phyloP scores from a whole-genome alignment of 2,888 invertebrate species.

The Caenorhabditis virilis region DNA sequence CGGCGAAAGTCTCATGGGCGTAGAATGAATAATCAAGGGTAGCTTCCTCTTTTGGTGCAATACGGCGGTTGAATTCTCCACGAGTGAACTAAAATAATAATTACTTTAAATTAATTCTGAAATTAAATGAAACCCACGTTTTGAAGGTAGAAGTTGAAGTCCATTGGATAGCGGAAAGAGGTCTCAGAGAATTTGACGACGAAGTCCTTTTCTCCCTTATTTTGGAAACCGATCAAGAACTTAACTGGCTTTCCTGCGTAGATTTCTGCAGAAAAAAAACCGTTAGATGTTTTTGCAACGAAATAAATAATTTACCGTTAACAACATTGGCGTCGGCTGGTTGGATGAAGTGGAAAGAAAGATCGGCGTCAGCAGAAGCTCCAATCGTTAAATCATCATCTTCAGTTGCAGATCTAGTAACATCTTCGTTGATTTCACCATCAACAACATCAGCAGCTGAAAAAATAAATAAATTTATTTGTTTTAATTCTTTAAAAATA shows the following conservation, averaged over 20 bases:
- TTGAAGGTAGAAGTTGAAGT: conserved; percentile 95
- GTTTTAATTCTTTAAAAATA: not conserved
- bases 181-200: conserved; percentile 90
- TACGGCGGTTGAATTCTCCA: conserved; percentile 83
- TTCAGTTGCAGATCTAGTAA: conserved; percentile 57
- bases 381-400: conserved; percentile 70
- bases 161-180: conserved; percentile 97
- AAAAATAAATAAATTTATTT: conserved; percentile 3
- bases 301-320: conserved; percentile 71
- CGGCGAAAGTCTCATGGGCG: conserved; percentile 93
- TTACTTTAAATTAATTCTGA: not conserved
- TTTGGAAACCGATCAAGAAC: conserved; percentile 92
- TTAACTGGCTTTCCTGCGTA: conserved; percentile 90
- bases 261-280: conserved; percentile 76
- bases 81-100: conserved; percentile 79
- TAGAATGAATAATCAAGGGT: conserved; percentile 92
- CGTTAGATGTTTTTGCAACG: not conserved
- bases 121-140: conserved; percentile 74
- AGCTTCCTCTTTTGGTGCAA: conserved; percentile 88
- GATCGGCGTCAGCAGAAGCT: conserved; percentile 88
- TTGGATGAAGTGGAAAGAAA: conserved; percentile 81
- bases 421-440: conserved; percentile 60
- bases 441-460: conserved; percentile 57
- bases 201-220: conserved; percentile 89
- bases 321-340: conserved; percentile 70